These are phyloP conservation scores for Tetragonula carbonaria DNA, from an alignment of 2,888 invertebrate species.

Conservation along the genomic window DNA sequence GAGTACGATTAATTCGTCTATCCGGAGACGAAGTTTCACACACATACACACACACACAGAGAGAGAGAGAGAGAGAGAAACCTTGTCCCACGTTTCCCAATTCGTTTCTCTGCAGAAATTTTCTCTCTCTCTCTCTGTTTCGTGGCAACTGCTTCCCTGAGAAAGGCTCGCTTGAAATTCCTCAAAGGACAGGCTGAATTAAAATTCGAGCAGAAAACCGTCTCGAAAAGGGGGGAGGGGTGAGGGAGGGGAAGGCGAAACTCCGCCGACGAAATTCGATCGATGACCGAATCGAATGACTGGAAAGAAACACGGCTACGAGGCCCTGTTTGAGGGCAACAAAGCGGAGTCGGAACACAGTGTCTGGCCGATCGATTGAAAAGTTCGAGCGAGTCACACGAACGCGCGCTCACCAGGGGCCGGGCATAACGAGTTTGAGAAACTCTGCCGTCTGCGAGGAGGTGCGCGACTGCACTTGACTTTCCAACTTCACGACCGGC, in stretches of 20 bases:
- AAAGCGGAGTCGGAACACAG: background rate
- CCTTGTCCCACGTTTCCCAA: background rate
- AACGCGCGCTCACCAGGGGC: constrained; percentile 2
- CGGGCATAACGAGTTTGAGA: constrained; percentile 64
- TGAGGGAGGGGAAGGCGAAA: background rate
- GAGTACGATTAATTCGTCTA: background rate
- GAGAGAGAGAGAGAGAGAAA: background rate
- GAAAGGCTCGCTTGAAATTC: background rate
- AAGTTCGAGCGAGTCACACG: constrained; percentile 48
- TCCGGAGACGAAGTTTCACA: background rate
- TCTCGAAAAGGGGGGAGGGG: background rate
- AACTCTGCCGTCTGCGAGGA: constrained; percentile 70
- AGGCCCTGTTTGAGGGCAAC: background rate
- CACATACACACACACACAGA: too few species aligned
- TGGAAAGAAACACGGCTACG: background rate
- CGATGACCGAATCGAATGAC: constrained; percentile 11
- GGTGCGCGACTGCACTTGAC: constrained; percentile 71
- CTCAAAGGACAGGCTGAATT: background rate
- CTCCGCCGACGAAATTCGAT: constrained; percentile 23
- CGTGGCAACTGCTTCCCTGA: background rate
- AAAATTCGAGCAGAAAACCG: constrained; percentile 1
- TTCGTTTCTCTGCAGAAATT: background rate
- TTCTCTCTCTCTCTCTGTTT: too few species aligned
- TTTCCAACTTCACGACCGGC: constrained; percentile 70
- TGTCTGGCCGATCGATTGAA: constrained; percentile 60